Evolutionary conservation across 2,888 invertebrate species (phyloP).

Genomic region (Galerucella pusilla): DNA sequence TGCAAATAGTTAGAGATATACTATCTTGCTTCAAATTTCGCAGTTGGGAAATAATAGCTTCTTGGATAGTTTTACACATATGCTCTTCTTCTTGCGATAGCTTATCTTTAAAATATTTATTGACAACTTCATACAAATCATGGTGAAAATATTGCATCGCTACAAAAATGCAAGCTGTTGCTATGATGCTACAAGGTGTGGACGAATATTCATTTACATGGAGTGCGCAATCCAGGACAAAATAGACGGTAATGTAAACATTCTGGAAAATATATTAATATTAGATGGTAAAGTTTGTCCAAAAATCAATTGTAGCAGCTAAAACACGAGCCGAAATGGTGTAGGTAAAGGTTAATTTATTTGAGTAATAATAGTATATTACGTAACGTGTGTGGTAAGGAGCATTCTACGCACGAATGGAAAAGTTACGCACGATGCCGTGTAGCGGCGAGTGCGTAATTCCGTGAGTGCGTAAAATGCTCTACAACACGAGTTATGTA

Average conservation of each 20-base stretch:
- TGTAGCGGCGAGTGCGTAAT: no score
- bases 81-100: slow-evolving; percentile 2
- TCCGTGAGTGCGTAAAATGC: no score
- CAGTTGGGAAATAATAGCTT: not conserved
- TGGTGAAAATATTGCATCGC: slow-evolving; percentile 16
- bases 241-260: slow-evolving; percentile 10
- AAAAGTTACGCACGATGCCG: no score
- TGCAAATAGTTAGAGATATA: slow-evolving; percentile 4
- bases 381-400: no score
- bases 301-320: no score
- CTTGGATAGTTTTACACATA: slow-evolving; percentile 13
- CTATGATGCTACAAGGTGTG: slow-evolving; percentile 1
- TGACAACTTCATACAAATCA: slow-evolving; percentile 3
- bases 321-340: no score
- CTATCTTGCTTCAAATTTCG: not conserved
- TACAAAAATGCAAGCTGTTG: slow-evolving; percentile 22
- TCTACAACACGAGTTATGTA: no score
- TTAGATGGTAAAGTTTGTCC: not conserved
- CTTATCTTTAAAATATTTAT: slow-evolving; percentile 16
- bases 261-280: slow-evolving; percentile 16
- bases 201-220: slow-evolving; percentile 24
- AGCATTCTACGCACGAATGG: no score
- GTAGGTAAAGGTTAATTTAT: no score
- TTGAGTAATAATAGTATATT: no score
- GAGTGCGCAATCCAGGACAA: slow-evolving; percentile 19